phyloP scores from a whole-genome alignment of 2,888 invertebrate species.

The Ochropacha duplaris region DNA sequence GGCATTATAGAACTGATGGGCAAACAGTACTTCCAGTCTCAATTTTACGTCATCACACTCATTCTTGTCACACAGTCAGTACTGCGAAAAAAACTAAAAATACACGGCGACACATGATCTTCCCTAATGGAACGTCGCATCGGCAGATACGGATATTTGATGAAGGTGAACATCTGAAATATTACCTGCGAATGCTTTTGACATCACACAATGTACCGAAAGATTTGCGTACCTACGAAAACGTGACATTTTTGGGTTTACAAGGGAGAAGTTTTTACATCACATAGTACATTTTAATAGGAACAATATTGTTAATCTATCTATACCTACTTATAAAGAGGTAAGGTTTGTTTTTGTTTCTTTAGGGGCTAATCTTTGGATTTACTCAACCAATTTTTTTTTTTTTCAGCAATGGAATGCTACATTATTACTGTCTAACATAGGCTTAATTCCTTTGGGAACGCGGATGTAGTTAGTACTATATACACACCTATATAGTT shows the following conservation, averaged over 20 bases:
- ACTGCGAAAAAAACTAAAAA: constrained; percentile 4
- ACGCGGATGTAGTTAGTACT: no score
- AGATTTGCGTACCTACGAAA: neutral
- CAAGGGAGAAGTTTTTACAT: neutral
- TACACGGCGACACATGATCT: constrained; percentile 2
- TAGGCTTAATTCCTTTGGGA: no score
- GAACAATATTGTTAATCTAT: no score
- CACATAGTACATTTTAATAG: neutral
- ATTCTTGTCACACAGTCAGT: neutral
- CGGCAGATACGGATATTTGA: constrained; percentile 35
- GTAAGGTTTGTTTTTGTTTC: no score
- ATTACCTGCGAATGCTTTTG: constrained; percentile 42
- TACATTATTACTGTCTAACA: no score
- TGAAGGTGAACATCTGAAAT: constrained; percentile 45
- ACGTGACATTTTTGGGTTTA: neutral
- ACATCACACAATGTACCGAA: constrained; percentile 20
- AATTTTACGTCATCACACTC: neutral
- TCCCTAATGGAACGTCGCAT: constrained; percentile 39
- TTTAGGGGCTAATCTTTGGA: no score
- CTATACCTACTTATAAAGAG: no score
- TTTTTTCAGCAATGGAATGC: no score
- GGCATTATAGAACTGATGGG: neutral
- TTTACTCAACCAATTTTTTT: no score
- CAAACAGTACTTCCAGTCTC: neutral
- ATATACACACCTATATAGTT: no score